Conservation (phyloP, 1,140 invertebrate species). For the Dinothrombium tinctorium region DNA sequence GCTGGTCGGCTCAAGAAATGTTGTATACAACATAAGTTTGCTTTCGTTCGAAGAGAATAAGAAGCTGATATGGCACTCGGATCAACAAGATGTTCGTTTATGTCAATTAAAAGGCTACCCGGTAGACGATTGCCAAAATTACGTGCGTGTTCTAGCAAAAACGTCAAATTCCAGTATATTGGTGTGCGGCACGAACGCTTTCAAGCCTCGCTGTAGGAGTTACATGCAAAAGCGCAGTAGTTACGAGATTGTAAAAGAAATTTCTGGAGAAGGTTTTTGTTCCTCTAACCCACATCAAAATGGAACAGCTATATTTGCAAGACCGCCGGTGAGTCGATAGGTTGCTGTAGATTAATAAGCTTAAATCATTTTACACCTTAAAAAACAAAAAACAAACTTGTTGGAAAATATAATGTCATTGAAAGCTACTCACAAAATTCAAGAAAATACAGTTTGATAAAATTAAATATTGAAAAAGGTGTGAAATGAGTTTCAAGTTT, state of each 20-base stretch:
- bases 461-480: too few species aligned
- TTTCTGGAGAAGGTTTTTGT: conserved; percentile 57
- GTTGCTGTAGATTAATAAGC: background rate
- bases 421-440: too few species aligned
- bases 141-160: conserved; percentile 65
- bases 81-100: conserved; percentile 48
- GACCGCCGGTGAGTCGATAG: background rate
- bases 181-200: conserved; percentile 83
- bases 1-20: too few species aligned
- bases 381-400: background rate
- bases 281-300: conserved; percentile 82
- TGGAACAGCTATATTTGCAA: conserved; percentile 38
- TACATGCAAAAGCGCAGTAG: conserved; percentile 35
- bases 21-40: too few species aligned
- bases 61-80: conserved; percentile 63
- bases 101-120: conserved; percentile 66
- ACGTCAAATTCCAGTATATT: conserved; percentile 34
- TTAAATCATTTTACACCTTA: background rate
- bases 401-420: too few species aligned
- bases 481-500: too few species aligned
- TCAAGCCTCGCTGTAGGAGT: conserved; percentile 65
- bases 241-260: conserved; percentile 29
- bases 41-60: too few species aligned
- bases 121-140: conserved; percentile 73
- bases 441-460: too few species aligned